Percentiles rank a stretch among this genome's conserved stretches.
Evolutionary conservation across 2,113 vertebrate species (phyloP).

Genomic region (Ceratotherium simum): DNA sequence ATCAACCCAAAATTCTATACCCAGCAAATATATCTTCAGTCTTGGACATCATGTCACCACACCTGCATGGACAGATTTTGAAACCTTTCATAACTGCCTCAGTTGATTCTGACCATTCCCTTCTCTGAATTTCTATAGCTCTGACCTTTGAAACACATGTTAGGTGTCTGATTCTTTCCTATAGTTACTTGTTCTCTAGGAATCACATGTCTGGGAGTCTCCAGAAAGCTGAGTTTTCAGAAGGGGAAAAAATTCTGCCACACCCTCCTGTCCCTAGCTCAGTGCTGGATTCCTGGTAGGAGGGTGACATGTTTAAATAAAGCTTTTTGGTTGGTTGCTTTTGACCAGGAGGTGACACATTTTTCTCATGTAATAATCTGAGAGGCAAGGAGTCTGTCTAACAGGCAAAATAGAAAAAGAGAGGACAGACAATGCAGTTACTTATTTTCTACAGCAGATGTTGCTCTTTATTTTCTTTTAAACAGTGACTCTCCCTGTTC

Average conservation of each 20-base stretch:
- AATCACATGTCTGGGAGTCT: background rate
- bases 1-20: background rate
- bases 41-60: background rate
- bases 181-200: background rate
- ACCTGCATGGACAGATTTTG: background rate
- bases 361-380: background rate
- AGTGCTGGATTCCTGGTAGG: background rate
- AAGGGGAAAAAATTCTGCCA: background rate
- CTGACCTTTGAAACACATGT: background rate
- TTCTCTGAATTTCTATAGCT: background rate
- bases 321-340: background rate
- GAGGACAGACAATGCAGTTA: background rate
- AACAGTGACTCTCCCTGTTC: background rate
- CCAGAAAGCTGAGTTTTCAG: background rate
- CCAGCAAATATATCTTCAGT: background rate
- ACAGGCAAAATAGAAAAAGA: background rate
- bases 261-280: background rate
- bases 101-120: background rate
- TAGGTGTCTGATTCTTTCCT: background rate
- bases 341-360: background rate
- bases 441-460: background rate
- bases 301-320: background rate
- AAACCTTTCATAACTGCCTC: background rate
- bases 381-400: background rate
- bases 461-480: slow-evolving; percentile 19